Evolutionary conservation across 2,888 invertebrate genomes (phyloP), one percentile per base, ranked within the genome.

Genomic region (Polietes domitor): DNA sequence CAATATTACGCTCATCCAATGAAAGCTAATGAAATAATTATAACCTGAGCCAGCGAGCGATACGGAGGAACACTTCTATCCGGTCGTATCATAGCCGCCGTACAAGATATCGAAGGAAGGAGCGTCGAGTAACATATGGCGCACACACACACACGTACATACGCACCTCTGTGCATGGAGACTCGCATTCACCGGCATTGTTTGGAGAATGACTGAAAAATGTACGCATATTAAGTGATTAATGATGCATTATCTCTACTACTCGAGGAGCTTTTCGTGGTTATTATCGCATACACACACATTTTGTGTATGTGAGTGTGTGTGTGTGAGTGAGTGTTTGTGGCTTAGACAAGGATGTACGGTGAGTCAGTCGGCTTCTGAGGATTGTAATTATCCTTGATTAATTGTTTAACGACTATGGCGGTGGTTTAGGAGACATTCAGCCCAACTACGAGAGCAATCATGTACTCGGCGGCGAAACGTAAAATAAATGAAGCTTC

Each of bases 331-430:
- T n/a, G n/a, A n/a, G n/a, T 50, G 63, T 28, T 55, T 68, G 77
- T 41, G 70, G 53, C 43, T 41, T 68, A 43, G 43, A 43, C 43
- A 7, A 68, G n/a, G 24, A 68, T 68, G 68, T 68, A 1, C 28
- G 24, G 21, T 19, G 43, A 68, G 68, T 68, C 61, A 19, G 41
- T 21, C 43, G 74, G 72, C 77, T 77, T 72, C 21, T 26, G 72
- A 78, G 74, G 53, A 73, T 86, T 84, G 88, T 89, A 90, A 90
- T 89, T 89, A 90, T 89, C 88, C 87, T 87, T 89, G 90, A 90
- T 89, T 90, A 89, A 89, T 90, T 89, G 90, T 87, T 86, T 86
- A 88, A 88, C 87, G 87, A 87, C 88, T 88, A 85, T 81, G 85
- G 86, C 88, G 88, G 88, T 88, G 88, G 88, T 80, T 37, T 68